These are phyloP conservation scores for Zalophus californianus DNA, from an alignment of 2,797 vertebrate species.

Conservation along the genomic window DNA sequence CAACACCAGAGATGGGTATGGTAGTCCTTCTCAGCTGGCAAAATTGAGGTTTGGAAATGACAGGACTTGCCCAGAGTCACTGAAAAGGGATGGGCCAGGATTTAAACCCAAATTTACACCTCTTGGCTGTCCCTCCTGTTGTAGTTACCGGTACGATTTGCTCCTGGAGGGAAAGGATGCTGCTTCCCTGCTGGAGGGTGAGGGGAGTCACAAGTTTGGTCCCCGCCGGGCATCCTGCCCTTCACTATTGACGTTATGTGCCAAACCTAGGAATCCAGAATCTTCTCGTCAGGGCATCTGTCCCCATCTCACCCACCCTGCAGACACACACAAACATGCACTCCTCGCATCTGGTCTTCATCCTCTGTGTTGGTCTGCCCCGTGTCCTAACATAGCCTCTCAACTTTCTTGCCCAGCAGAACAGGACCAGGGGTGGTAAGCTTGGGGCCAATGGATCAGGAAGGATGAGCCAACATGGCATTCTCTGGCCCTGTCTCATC, in stretches of 20 bases:
- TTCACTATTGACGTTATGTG: background rate
- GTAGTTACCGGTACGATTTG: background rate
- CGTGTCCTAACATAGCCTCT: background rate
- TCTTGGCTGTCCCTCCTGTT: background rate
- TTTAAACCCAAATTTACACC: background rate
- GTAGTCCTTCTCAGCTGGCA: background rate
- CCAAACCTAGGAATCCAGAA: background rate
- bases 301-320: background rate
- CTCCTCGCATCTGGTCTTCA: background rate
- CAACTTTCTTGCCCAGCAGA: background rate
- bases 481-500: background rate
- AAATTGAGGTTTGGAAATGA: background rate
- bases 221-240: too few relatives aligned
- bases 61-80: background rate
- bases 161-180: background rate
- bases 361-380: background rate
- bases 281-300: background rate
- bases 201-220: background rate
- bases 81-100: background rate
- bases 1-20: background rate
- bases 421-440: background rate
- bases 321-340: background rate
- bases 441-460: background rate
- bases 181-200: background rate
- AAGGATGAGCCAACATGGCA: background rate